phyloP scores from a whole-genome alignment of 2,888 invertebrate genomes.

The Mesorhabditis spiculigera region DNA sequence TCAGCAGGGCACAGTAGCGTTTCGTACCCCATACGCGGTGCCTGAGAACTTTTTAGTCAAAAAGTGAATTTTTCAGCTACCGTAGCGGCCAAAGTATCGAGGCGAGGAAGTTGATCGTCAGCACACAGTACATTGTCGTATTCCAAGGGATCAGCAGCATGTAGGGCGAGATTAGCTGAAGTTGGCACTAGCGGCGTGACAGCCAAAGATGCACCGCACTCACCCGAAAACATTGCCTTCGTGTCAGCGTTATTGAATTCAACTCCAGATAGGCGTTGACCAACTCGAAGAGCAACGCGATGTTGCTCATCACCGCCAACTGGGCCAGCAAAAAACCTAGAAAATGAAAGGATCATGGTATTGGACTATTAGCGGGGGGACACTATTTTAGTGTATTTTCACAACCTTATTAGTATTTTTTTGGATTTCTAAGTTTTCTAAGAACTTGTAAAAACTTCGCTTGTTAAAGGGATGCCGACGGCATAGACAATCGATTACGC shows the following conservation, averaged over 20 bases:
- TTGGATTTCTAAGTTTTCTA: too few relatives aligned
- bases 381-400: too few relatives aligned
- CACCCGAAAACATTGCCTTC: slow-evolving; percentile 1
- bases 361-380: too few relatives aligned
- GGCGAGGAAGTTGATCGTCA: slow-evolving; percentile 4
- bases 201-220: not conserved
- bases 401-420: too few relatives aligned
- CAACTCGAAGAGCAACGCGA: not conserved
- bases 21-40: not conserved
- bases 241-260: not conserved
- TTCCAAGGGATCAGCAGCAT: not conserved
- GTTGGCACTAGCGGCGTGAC: too few relatives aligned
- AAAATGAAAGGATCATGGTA: not conserved
- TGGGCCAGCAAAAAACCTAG: not conserved
- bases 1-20: not conserved
- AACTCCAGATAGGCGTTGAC: not conserved
- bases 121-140: not conserved
- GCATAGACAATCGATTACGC: too few relatives aligned
- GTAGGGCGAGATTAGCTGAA: not conserved
- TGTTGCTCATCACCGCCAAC: not conserved
- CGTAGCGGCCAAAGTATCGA: not conserved
- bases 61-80: too few relatives aligned
- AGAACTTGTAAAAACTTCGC: too few relatives aligned
- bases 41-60: not conserved
- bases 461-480: too few relatives aligned